A percentile compares a stretch with the other conserved stretches of the same genome.
Conservation (phyloP, 2,797 vertebrate species). For the Cryptoprocta ferox region DNA sequence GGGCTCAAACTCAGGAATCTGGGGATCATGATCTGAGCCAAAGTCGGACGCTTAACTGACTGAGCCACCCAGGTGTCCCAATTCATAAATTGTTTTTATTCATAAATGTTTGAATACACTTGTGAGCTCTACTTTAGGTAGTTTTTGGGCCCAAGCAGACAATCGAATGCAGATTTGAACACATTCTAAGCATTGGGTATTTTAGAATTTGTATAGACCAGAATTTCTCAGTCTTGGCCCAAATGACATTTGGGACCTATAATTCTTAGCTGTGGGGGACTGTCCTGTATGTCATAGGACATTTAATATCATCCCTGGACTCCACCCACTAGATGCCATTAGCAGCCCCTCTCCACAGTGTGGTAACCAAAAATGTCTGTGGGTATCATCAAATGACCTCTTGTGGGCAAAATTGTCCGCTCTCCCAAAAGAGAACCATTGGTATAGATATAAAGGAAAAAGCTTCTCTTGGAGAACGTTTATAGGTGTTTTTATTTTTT, state of each 20-base stretch:
- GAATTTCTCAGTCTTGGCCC: background rate
- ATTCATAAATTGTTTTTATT: background rate
- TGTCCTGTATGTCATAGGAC: background rate
- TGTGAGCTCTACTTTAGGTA: background rate
- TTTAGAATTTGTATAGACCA: background rate
- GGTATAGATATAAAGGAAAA: background rate
- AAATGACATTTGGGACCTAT: background rate
- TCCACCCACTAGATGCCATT: background rate
- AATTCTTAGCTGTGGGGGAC: background rate
- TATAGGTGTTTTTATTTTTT: slow-evolving; percentile 2
- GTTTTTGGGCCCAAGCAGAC: background rate
- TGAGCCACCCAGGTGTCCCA: too few species aligned
- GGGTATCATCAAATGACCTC: background rate
- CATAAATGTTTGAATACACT: background rate
- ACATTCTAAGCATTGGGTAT: background rate
- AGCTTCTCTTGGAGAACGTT: slow-evolving; percentile 17
- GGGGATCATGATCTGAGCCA: too few species aligned
- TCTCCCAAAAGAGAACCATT: background rate
- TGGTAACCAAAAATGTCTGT: background rate
- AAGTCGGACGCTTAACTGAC: too few species aligned
- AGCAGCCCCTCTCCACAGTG: background rate
- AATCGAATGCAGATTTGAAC: background rate
- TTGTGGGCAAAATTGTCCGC: background rate
- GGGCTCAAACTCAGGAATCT: too few species aligned
- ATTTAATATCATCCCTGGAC: background rate